These are phyloP conservation scores for Sebastes minor DNA, from an alignment of 2,797 vertebrate species.

Conservation along the genomic window DNA sequence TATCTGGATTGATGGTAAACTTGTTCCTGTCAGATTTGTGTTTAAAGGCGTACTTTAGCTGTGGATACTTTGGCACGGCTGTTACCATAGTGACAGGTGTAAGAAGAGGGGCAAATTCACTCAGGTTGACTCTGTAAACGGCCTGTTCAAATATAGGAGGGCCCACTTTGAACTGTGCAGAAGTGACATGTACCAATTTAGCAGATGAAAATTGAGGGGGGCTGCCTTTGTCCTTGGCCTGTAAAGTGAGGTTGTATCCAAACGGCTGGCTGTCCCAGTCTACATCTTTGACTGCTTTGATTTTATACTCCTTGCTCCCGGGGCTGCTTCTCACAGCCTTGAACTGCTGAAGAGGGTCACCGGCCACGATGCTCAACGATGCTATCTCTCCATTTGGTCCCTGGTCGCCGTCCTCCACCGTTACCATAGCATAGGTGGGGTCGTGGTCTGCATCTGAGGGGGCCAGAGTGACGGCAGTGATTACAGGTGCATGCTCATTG, in stretches of 20 bases:
- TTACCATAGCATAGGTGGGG: conserved; percentile 91
- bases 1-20: conserved; percentile 90
- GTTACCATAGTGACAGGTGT: conserved; percentile 94
- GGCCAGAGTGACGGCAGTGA: conserved; percentile 86
- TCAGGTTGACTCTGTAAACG: conserved; percentile 92
- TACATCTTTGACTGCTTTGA: conserved; percentile 88
- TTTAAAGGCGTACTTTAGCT: conserved; percentile 90
- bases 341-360: conserved; percentile 93
- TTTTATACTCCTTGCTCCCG: conserved; percentile 94
- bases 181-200: conserved; percentile 90
- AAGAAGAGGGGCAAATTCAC: conserved; percentile 92
- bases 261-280: conserved; percentile 94
- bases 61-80: conserved; percentile 87
- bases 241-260: conserved; percentile 96
- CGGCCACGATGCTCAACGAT: conserved; percentile 92
- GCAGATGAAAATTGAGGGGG: conserved; percentile 93
- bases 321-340: conserved; percentile 90
- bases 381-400: conserved; percentile 95
- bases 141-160: conserved; percentile 90
- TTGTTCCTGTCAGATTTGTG: conserved; percentile 84
- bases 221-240: conserved; percentile 96
- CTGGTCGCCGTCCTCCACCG: conserved; percentile 92
- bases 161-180: conserved; percentile 89
- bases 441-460: conserved; percentile 89
- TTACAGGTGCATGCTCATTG: conserved; percentile 89